Evolutionary conservation across 2,113 vertebrate genomes (phyloP).

Genomic region (Rhinolophus ferrumequinum): DNA sequence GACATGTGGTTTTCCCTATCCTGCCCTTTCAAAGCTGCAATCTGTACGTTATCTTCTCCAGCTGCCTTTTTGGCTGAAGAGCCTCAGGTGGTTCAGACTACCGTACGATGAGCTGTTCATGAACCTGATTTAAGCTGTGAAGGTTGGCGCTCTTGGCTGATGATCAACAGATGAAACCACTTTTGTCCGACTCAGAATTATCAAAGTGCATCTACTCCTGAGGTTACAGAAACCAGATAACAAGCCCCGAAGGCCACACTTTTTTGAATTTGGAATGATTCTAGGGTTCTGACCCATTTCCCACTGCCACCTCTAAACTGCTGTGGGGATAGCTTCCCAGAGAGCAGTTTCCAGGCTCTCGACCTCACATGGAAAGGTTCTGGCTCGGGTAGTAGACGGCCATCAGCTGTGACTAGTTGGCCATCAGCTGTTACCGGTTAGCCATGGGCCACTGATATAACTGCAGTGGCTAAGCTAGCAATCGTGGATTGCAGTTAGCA

Average conservation of each 20-base stretch:
- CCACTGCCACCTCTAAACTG: background rate
- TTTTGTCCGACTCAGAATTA: background rate
- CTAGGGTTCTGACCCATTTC: background rate
- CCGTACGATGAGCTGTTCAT: background rate
- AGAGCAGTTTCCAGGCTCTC: too few species aligned
- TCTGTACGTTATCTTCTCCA: background rate
- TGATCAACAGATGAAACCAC: background rate
- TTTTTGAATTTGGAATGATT: background rate
- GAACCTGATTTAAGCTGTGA: background rate
- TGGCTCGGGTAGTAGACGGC: too few species aligned
- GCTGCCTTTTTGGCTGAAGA: background rate
- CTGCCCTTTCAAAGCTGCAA: background rate
- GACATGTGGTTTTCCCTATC: background rate
- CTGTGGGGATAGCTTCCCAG: too few species aligned
- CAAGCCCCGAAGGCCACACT: background rate
- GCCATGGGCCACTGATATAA: too few species aligned
- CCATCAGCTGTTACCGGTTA: too few species aligned
- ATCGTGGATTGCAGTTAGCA: too few species aligned
- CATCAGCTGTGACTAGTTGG: too few species aligned
- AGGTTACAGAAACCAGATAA: background rate
- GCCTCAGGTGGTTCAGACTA: background rate
- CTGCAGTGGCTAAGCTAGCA: too few species aligned
- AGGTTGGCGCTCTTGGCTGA: background rate
- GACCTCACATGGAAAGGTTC: too few species aligned
- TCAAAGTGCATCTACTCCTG: rapidly evolving